phyloP scores from a whole-genome alignment of 2,888 invertebrate genomes.

The Phymatocera aterrima region DNA sequence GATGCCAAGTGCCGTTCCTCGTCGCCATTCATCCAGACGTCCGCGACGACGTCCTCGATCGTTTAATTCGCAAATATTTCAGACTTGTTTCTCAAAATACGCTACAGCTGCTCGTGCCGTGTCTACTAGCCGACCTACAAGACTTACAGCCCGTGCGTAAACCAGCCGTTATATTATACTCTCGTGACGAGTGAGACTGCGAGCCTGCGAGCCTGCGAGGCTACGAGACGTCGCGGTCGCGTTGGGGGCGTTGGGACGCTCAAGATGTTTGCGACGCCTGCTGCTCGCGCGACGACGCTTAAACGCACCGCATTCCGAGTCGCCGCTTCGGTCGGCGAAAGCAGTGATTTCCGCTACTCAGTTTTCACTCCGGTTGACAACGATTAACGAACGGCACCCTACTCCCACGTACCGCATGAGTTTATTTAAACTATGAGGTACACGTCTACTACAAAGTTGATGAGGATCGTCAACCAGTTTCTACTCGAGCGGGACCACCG shows the following conservation, averaged over 20 bases:
- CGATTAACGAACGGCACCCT: background rate
- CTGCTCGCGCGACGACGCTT: conserved; percentile 13
- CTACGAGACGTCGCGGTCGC: no score
- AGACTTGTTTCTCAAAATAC: conserved; percentile 66
- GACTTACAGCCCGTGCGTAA: conserved; percentile 10
- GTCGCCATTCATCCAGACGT: conserved; percentile 67
- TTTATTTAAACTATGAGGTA: conserved; percentile 29
- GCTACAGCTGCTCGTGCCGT: conserved; percentile 69
- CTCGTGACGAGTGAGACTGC: conserved; percentile 7
- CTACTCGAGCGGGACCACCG: no score
- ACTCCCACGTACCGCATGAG: background rate
- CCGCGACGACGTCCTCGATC: conserved; percentile 60
- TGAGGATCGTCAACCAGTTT: no score
- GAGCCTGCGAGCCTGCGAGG: no score
- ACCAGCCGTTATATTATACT: conserved; percentile 39
- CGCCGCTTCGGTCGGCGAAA: no score
- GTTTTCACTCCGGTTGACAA: background rate
- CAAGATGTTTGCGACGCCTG: no score
- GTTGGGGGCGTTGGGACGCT: conserved; percentile 6
- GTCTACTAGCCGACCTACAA: conserved; percentile 57
- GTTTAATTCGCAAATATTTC: conserved; percentile 69
- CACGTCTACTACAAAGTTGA: no score
- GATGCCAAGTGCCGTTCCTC: conserved; percentile 25
- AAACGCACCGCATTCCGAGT: conserved; percentile 13
- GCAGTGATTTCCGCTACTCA: background rate